Conservation (phyloP, 2,113 vertebrate species). For the Clarias magur region DNA sequence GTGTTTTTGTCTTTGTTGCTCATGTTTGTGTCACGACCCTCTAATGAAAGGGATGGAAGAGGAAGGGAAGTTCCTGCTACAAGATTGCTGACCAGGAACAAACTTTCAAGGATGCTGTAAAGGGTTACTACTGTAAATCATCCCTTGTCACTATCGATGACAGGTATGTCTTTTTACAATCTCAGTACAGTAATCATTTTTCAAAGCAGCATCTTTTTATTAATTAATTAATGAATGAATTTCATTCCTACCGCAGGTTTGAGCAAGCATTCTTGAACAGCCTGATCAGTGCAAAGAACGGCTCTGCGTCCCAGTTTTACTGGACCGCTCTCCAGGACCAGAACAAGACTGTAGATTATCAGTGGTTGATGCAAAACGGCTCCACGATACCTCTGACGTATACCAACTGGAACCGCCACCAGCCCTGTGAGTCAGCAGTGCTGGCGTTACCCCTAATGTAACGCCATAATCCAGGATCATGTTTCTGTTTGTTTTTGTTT, state of each 20-base stretch:
- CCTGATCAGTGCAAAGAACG: conserved; percentile 74
- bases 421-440: conserved; percentile 75
- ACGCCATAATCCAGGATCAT: no score
- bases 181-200: not conserved
- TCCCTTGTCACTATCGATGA: conserved; percentile 83
- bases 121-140: conserved; percentile 86
- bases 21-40: not conserved
- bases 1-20: not conserved
- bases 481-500: not conserved
- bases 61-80: conserved; percentile 86
- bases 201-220: not conserved
- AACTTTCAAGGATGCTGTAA: conserved; percentile 78
- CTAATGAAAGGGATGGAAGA: conserved; percentile 83
- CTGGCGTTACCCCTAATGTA: not conserved
- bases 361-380: conserved; percentile 73
- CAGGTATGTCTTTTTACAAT: conserved; percentile 74
- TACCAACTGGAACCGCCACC: conserved; percentile 87
- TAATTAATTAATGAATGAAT: no score
- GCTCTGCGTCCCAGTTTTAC: conserved; percentile 74
- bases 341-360: conserved; percentile 79
- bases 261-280: conserved; percentile 92
- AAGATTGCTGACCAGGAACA: conserved; percentile 78
- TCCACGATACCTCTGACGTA: conserved; percentile 67
- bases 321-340: conserved; percentile 86
- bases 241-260: conserved; percentile 73